Evolutionary conservation across 2,113 vertebrate genomes (phyloP).

Genomic region (Mobula birostris): DNA sequence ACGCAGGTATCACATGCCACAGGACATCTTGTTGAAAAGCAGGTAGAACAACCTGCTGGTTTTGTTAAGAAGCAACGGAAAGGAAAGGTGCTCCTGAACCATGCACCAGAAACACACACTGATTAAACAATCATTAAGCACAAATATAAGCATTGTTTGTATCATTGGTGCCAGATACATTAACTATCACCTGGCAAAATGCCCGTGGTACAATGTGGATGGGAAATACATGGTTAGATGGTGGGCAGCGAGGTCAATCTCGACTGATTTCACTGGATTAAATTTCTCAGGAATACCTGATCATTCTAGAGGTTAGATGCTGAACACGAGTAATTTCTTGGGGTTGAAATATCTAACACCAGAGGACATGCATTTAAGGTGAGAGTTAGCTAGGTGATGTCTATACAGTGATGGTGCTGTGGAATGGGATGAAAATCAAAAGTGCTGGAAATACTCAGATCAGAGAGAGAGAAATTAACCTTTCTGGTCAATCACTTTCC

Average conservation of each 20-base stretch:
- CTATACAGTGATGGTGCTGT: too few species aligned
- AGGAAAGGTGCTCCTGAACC: neutral
- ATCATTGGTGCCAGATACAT: neutral
- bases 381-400: too few species aligned
- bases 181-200: neutral
- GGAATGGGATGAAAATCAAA: too few species aligned
- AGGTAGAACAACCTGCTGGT: neutral
- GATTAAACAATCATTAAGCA: neutral
- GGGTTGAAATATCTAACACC: too few species aligned
- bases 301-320: neutral
- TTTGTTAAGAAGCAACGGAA: neutral
- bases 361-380: too few species aligned
- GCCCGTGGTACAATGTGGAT: neutral
- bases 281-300: neutral
- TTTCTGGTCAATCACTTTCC: too few species aligned
- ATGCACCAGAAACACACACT: neutral
- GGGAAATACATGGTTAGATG: neutral
- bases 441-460: too few species aligned
- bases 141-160: neutral
- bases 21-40: neutral
- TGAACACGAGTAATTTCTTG: too few species aligned
- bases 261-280: neutral
- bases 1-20: slow-evolving; percentile 51
- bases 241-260: neutral
- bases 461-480: too few species aligned